Base-by-base conservation (phyloP, 2,888 invertebrate genomes). In the Ligdia adustata region DNA sequence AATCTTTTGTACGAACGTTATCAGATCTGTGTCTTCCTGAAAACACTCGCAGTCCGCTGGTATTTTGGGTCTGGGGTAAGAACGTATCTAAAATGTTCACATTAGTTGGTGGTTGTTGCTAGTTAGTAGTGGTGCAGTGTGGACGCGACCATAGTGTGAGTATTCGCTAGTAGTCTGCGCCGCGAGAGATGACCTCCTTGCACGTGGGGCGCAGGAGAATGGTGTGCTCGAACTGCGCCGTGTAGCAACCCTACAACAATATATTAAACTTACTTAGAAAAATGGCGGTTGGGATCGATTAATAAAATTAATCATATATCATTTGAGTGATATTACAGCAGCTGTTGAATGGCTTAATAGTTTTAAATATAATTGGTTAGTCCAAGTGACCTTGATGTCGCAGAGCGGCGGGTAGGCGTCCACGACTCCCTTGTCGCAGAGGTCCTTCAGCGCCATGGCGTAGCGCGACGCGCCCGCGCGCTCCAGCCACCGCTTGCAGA, bases 221-320 rank as follows among this genome's bases (percentile, higher is more conserved):
- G 2, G 99, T 99, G 86, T 99, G 99, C 79, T 99, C 99, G 79
- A 97, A 99, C 90, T 99, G 99, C 29, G 99, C 99, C 0, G 99
- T 99, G 88, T 99, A 99, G 80, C 97, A 98, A 45, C 99, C 99
- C 82, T 22, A n/a, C 6, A 22, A 22, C 22, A 4, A 22, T 7
- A 2, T n/a, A 22, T n/a, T 7, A 7, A 3, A 16, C 16, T 18
- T 18, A 18, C 4, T 18, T 6, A 1, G 18, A 18, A 18, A 18
- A 4, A 18, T 5, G 18, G 18, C 6, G 18, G 4, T 18, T 6
- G 4, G 18, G 4, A 18, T 4, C 16, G 5, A 16, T 16, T 16
- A 16, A 4, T 22, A 1, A 22, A 7, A 22, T 6, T 7, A 22
- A 22, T 6, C n/a, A n/a, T n/a, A n/a, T n/a, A n/a, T n/a, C n/a